Evolutionary conservation across 1,140 invertebrate species (phyloP).

Genomic region (Phymorhynchus buccinoides): DNA sequence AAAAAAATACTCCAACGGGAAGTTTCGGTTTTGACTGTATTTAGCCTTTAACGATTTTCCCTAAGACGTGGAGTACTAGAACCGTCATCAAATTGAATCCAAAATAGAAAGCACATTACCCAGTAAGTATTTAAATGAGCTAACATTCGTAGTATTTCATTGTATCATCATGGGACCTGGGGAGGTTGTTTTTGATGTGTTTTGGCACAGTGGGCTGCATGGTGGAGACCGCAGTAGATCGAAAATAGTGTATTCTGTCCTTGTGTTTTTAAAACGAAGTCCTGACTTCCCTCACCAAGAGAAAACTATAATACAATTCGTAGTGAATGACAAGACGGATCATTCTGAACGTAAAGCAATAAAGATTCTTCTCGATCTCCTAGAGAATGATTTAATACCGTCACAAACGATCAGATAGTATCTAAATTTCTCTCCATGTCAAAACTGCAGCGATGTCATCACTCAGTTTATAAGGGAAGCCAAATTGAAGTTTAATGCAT

Average conservation of each 20-base stretch:
- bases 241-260: not conserved
- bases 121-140: too few relatives aligned
- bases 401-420: constrained; percentile 1
- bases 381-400: not conserved
- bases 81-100: too few relatives aligned
- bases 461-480: not conserved
- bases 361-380: not conserved
- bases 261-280: not conserved
- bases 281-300: not conserved
- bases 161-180: too few relatives aligned
- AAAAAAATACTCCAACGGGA: too few relatives aligned
- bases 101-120: too few relatives aligned
- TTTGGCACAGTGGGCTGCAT: not conserved
- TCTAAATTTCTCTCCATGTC: not conserved
- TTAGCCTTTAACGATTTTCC: too few relatives aligned
- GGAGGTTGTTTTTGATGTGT: not conserved
- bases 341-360: not conserved
- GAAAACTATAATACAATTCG: too few relatives aligned
- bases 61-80: too few relatives aligned
- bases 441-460: constrained; percentile 5
- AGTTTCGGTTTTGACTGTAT: too few relatives aligned
- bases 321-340: not conserved
- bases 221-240: not conserved
- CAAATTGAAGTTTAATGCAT: not conserved
- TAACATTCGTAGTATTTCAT: too few relatives aligned